phyloP scores from a whole-genome alignment of 2,888 invertebrate genomes.

The Zootermopsis nevadensis region DNA sequence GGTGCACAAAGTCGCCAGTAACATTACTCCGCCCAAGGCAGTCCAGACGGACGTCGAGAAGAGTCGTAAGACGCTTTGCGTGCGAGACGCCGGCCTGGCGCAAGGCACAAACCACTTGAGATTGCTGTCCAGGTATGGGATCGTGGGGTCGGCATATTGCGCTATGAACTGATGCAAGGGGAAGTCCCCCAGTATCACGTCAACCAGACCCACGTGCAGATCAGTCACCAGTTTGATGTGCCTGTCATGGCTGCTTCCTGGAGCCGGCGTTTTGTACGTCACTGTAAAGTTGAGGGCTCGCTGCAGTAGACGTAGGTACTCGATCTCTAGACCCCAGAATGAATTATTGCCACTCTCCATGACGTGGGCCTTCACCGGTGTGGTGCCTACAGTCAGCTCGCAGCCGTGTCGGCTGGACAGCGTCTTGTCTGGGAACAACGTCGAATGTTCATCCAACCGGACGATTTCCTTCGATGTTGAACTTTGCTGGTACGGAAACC shows the following conservation, averaged over 20 bases:
- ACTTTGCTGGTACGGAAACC: no score
- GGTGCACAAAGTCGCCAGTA: not conserved
- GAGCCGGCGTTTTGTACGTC: not conserved
- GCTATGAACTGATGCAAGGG: not conserved
- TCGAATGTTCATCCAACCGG: no score
- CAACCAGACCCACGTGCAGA: not conserved
- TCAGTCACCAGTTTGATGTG: not conserved
- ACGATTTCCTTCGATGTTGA: no score
- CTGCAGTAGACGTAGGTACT: not conserved
- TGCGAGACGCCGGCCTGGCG: not conserved
- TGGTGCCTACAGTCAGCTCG: not conserved
- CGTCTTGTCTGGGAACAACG: no score
- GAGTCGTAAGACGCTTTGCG: not conserved
- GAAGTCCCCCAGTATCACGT: not conserved
- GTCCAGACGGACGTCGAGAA: not conserved
- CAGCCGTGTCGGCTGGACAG: not conserved
- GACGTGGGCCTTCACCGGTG: not conserved
- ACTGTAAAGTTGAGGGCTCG: not conserved
- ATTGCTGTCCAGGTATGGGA: not conserved
- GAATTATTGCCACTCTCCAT: not conserved
- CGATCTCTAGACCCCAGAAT: not conserved
- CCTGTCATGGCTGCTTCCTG: not conserved
- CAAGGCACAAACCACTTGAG: conserved; percentile 17
- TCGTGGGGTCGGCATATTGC: not conserved
- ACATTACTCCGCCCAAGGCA: not conserved